These are phyloP conservation scores for Hydrotaea cyrtoneurina DNA, from an alignment of 2,888 invertebrate genomes.

Conservation along the genomic window DNA sequence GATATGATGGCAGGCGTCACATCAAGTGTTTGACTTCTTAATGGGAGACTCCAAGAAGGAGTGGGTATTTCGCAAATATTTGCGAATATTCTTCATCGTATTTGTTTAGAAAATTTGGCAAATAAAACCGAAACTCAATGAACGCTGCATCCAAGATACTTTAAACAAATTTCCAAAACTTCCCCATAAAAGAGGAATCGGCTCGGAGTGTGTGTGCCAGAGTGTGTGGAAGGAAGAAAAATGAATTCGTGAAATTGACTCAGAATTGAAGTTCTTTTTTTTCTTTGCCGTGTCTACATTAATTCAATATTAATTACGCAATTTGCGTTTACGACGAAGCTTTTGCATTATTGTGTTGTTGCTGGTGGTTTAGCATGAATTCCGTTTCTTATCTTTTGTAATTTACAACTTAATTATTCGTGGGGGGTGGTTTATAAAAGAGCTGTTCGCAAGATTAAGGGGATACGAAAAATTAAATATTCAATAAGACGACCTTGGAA, in stretches of 20 bases:
- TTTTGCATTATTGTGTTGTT: too few species aligned
- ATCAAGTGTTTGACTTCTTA: constrained; percentile 39
- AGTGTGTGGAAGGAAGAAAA: neutral
- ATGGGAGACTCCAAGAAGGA: neutral
- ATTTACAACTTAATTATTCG: too few species aligned
- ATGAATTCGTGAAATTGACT: neutral
- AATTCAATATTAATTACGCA: constrained; percentile 2
- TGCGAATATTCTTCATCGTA: neutral
- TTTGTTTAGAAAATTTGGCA: constrained; percentile 15
- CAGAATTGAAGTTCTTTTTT: neutral
- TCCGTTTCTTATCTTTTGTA: too few species aligned
- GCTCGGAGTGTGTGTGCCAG: neutral
- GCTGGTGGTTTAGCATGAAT: too few species aligned
- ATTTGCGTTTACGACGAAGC: neutral
- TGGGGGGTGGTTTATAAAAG: too few species aligned
- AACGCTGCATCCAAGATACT: neutral
- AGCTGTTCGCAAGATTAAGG: too few species aligned
- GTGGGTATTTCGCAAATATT: constrained; percentile 29
- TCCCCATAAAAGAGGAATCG: neutral
- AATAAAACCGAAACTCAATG: neutral
- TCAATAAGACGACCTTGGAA: too few species aligned
- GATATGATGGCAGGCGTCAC: neutral
- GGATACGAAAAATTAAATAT: too few species aligned
- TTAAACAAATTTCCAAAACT: neutral
- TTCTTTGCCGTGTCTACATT: neutral